Evolutionary conservation across 2,797 vertebrate genomes (phyloP), one percentile per base, ranked within the genome.

Genomic region (Muscicapa striata): DNA sequence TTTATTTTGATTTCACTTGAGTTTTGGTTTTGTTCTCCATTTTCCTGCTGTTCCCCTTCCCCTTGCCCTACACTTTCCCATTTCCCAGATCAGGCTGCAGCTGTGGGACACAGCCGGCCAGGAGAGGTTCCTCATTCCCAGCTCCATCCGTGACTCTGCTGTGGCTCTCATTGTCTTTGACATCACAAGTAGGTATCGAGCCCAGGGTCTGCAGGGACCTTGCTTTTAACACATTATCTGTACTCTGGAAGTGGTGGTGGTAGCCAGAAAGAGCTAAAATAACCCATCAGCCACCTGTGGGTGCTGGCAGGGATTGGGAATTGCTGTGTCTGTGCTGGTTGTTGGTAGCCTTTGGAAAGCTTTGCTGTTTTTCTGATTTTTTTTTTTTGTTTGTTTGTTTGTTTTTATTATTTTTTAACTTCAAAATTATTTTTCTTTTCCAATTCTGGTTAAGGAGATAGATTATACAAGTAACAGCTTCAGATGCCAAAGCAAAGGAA

Each of bases 101-200:
- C 98, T 99, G 91, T 99, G 98, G 98, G 98, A 99, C 95, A 99
- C 98, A 97, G 98, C 98, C 94, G 98, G 98, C 95, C 98, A 98
- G 98, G 98, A 99, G 97, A 98, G 98, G 96, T 99, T 99, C 98
- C 98, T 98, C 98, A 99, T 99, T 97, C 98, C 98, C 97, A 99
- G 98, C 98, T 99, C 98, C 98, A 98, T 98, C 98, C 98, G 98
- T 86, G 98, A 99, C 97, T 99, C 98, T 97, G 98, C 98, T 98
- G 98, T 98, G 97, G 98, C 98, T 97, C 98, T 98, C 97, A 98
- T 99, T 98, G 98, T 99, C 98, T 99, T 98, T 98, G 98, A 98
- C 97, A 97, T 99, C 96, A 98, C 98, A 98, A 99, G 98, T 99
- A 95, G 93, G 93, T 96, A 94, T 73, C 45, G 89, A 78, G 93